Conservation (phyloP, 2,888 invertebrate genomes). For the Epicampocera succincta region DNA sequence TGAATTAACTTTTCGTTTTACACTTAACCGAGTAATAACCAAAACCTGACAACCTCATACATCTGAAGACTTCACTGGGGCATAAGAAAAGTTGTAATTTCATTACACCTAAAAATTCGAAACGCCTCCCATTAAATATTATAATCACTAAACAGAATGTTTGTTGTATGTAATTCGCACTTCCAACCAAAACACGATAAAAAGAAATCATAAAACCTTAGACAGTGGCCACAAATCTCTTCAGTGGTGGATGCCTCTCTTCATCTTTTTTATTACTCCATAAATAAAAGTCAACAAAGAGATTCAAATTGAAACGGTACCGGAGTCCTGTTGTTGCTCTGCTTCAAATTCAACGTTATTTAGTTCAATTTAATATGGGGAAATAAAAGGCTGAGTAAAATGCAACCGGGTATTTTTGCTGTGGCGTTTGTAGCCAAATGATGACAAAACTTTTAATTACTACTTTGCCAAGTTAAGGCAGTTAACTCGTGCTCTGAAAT, state of each 20-base stretch:
- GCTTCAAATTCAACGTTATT: slow-evolving; percentile 47
- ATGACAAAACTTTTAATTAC: slow-evolving; percentile 80
- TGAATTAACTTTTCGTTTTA: too few relatives aligned
- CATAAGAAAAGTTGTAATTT: not conserved
- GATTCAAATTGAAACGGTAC: not conserved
- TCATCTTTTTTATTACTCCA: slow-evolving; percentile 10
- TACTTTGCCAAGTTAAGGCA: slow-evolving; percentile 75
- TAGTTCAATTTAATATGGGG: slow-evolving; percentile 27
- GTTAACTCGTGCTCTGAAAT: slow-evolving; percentile 78
- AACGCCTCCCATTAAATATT: slow-evolving; percentile 1
- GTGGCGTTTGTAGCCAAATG: slow-evolving; percentile 52
- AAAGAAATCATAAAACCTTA: slow-evolving; percentile 14
- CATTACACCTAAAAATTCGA: not conserved
- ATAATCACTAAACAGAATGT: slow-evolving; percentile 19
- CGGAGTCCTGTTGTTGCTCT: slow-evolving; percentile 9
- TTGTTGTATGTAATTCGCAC: not conserved
- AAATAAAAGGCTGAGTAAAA: slow-evolving; percentile 23
- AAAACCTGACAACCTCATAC: too few relatives aligned
- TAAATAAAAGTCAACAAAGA: slow-evolving; percentile 27
- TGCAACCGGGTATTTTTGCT: slow-evolving; percentile 27
- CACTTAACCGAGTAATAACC: too few relatives aligned
- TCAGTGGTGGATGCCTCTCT: not conserved
- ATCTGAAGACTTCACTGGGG: too few relatives aligned
- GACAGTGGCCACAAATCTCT: slow-evolving; percentile 16
- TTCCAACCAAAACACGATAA: not conserved